phyloP scores from a whole-genome alignment of 2,888 invertebrate species.

The Ennomos quercinarius region DNA sequence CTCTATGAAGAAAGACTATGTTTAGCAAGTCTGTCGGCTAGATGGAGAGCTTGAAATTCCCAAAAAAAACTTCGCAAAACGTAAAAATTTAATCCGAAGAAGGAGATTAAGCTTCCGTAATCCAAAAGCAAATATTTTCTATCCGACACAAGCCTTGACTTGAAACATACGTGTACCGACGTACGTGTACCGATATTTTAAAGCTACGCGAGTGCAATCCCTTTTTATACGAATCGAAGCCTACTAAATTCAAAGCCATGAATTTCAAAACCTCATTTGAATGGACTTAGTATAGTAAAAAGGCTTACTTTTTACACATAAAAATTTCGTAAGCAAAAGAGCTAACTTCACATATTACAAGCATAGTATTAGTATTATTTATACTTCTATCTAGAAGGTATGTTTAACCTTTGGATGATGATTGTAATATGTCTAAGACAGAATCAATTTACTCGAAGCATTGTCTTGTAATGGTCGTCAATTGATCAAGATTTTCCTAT shows the following conservation, averaged over 20 bases:
- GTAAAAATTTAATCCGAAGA: no score
- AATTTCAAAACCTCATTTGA: conserved; percentile 25
- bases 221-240: conserved; percentile 33
- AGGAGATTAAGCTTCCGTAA: no score
- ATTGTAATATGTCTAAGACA: neutral
- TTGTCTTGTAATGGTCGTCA: conserved; percentile 6
- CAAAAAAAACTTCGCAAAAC: no score
- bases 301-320: conserved; percentile 3
- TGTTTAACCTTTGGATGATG: conserved; percentile 1
- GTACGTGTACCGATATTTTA: conserved; percentile 3
- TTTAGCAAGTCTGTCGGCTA: no score
- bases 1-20: no score
- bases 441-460: conserved; percentile 20
- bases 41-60: no score
- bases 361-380: no score
- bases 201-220: conserved; percentile 11
- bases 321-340: no score
- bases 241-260: conserved; percentile 24
- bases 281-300: conserved; percentile 2
- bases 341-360: no score
- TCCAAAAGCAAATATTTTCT: no score
- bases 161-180: neutral
- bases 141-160: no score
- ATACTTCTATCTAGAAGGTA: no score
- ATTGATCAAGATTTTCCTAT: conserved; percentile 8